Percentiles rank a stretch among this genome's conserved stretches.
Evolutionary conservation across 2,888 invertebrate genomes (phyloP).

Genomic region (Troides aeacus): DNA sequence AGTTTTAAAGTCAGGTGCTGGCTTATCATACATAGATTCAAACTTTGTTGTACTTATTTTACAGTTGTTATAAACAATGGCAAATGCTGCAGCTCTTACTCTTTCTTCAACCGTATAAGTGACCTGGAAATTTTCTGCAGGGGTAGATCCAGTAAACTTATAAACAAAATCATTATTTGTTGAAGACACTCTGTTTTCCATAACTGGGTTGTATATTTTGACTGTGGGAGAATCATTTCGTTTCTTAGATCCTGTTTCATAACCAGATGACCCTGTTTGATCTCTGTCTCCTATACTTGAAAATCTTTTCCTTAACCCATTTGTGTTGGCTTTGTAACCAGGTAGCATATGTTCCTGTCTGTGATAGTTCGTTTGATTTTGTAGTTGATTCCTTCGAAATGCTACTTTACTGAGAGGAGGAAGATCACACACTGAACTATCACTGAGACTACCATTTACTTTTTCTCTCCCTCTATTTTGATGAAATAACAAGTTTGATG

Average conservation of each 20-base stretch:
- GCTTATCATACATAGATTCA: constrained; percentile 65
- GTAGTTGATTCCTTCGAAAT: constrained; percentile 52
- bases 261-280: constrained; percentile 58
- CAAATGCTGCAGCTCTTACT: constrained; percentile 67
- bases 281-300: constrained; percentile 61
- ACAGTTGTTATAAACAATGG: constrained; percentile 70
- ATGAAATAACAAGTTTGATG: constrained; percentile 46
- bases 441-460: constrained; percentile 64
- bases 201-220: constrained; percentile 60
- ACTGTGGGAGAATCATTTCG: constrained; percentile 45
- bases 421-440: constrained; percentile 64
- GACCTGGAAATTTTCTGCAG: constrained; percentile 59
- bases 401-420: constrained; percentile 52
- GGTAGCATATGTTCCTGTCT: constrained; percentile 48
- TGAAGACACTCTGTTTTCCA: constrained; percentile 72
- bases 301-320: constrained; percentile 54
- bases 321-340: constrained; percentile 46
- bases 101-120: constrained; percentile 67
- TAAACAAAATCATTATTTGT: constrained; percentile 66
- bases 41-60: constrained; percentile 67
- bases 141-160: constrained; percentile 59
- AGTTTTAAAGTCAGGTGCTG: constrained; percentile 73
- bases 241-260: constrained; percentile 62
- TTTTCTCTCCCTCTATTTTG: constrained; percentile 49
- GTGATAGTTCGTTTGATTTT: constrained; percentile 45